Conservation (phyloP, 2,113 vertebrate genomes). For the Bubo scandiacus region DNA sequence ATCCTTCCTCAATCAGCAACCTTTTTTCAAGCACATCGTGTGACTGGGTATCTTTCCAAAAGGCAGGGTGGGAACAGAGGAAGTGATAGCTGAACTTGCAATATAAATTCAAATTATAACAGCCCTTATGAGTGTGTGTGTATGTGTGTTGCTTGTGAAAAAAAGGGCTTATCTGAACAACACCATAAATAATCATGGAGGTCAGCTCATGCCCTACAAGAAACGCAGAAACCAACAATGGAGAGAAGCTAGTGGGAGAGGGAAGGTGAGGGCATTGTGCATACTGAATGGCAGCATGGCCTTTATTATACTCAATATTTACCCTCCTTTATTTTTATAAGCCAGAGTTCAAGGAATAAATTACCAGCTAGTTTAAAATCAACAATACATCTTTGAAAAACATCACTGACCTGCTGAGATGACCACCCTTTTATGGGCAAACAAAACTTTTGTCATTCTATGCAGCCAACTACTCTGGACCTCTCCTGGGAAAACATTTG, state of each 20-base stretch:
- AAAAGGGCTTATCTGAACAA: constrained; percentile 44
- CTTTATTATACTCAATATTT: constrained; percentile 15
- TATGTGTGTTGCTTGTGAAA: neutral
- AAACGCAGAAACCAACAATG: constrained; percentile 11
- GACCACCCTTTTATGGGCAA: neutral
- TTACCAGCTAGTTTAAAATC: constrained; percentile 1
- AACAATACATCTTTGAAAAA: neutral
- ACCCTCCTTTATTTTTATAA: neutral
- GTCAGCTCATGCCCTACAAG: neutral
- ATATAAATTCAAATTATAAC: constrained; percentile 33
- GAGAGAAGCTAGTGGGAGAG: neutral
- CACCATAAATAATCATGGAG: neutral
- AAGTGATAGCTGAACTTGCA: constrained; percentile 44
- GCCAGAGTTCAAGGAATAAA: constrained; percentile 1
- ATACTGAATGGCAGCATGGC: neutral
- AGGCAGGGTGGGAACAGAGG: constrained; percentile 60
- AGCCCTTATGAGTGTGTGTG: neutral
- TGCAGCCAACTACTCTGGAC: neutral
- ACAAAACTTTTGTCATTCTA: neutral
- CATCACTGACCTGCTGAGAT: neutral
- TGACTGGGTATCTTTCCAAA: constrained; percentile 50
- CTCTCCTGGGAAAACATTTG: neutral
- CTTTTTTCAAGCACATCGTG: neutral
- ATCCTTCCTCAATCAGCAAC: constrained; percentile 61
- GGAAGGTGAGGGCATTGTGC: constrained; percentile 15